Conservation (phyloP, 2,797 vertebrate genomes). For the Sebastes hubbsi region DNA sequence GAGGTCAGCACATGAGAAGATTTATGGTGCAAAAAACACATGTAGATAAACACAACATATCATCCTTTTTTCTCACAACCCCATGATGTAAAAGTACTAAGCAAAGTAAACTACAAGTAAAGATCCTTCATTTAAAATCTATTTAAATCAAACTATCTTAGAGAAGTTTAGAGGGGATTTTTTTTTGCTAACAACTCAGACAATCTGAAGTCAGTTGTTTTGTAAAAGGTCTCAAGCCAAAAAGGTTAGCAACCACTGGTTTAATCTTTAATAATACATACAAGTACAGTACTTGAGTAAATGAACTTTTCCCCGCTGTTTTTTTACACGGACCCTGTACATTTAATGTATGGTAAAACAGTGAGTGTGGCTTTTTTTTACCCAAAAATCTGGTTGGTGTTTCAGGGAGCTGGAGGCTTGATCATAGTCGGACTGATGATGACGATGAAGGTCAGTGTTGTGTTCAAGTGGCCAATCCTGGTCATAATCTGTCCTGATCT, state of each 20-base stretch:
- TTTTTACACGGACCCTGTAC: neutral
- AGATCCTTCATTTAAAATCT: neutral
- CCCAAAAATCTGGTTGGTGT: slow-evolving; percentile 82
- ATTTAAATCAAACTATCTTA: too few relatives aligned
- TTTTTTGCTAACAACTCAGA: too few relatives aligned
- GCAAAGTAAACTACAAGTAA: neutral
- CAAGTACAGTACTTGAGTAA: neutral
- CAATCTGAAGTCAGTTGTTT: too few relatives aligned
- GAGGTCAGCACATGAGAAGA: slow-evolving; percentile 37
- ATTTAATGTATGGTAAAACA: neutral
- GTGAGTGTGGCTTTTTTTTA: slow-evolving; percentile 66
- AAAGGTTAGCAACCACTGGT: too few relatives aligned
- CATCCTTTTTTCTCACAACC: neutral
- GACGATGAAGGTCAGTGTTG: slow-evolving; percentile 58
- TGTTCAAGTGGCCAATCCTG: slow-evolving; percentile 75
- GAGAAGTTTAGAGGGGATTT: too few relatives aligned
- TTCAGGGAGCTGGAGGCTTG: slow-evolving; percentile 68
- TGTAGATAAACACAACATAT: neutral
- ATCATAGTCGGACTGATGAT: slow-evolving; percentile 29
- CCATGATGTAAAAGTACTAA: too few relatives aligned
- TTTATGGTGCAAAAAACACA: neutral
- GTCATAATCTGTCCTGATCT: slow-evolving; percentile 78
- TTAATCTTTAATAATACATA: too few relatives aligned
- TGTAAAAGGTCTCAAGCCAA: too few relatives aligned
- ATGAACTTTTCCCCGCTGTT: neutral